Percentiles rank a stretch among this genome's conserved stretches.
These are phyloP conservation scores for Epirrhoe tristata DNA, from an alignment of 2,888 invertebrate species.

Conservation along the genomic window DNA sequence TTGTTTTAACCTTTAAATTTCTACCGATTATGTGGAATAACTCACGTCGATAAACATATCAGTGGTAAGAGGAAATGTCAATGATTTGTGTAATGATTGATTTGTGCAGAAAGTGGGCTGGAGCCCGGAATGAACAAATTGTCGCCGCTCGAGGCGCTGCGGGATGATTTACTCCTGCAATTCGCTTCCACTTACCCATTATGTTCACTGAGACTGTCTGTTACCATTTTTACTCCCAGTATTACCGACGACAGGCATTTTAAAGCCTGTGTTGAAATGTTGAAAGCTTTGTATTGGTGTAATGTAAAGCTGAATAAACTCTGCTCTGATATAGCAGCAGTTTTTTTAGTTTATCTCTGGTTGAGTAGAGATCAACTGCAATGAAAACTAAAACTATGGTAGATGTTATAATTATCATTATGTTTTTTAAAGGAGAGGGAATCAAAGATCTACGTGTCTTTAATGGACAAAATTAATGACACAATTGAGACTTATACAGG, in stretches of 20 bases:
- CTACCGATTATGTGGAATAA: slow-evolving; percentile 65
- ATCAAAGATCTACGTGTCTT: too few species aligned
- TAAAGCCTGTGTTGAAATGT: background rate
- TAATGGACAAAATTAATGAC: too few species aligned
- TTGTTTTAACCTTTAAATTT: slow-evolving; percentile 68
- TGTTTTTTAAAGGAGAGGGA: too few species aligned
- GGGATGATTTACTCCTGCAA: slow-evolving; percentile 54
- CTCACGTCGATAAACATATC: slow-evolving; percentile 58
- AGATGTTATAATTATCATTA: too few species aligned
- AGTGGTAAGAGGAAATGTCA: slow-evolving; percentile 60
- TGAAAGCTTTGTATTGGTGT: slow-evolving; percentile 1
- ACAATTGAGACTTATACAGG: too few species aligned
- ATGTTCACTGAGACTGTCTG: slow-evolving; percentile 37
- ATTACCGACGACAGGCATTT: slow-evolving; percentile 12
- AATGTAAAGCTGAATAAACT: background rate
- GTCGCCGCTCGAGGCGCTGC: slow-evolving; percentile 47
- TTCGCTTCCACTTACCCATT: slow-evolving; percentile 49
- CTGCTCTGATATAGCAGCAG: background rate
- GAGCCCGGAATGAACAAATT: slow-evolving; percentile 51
- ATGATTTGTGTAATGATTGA: slow-evolving; percentile 61
- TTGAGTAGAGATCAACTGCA: too few species aligned
- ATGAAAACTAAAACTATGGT: too few species aligned
- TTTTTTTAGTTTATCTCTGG: too few species aligned
- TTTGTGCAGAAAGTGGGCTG: slow-evolving; percentile 41
- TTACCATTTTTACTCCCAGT: slow-evolving; percentile 20